These are phyloP conservation scores for Riparia riparia DNA, from an alignment of 2,113 vertebrate genomes.

Conservation along the genomic window DNA sequence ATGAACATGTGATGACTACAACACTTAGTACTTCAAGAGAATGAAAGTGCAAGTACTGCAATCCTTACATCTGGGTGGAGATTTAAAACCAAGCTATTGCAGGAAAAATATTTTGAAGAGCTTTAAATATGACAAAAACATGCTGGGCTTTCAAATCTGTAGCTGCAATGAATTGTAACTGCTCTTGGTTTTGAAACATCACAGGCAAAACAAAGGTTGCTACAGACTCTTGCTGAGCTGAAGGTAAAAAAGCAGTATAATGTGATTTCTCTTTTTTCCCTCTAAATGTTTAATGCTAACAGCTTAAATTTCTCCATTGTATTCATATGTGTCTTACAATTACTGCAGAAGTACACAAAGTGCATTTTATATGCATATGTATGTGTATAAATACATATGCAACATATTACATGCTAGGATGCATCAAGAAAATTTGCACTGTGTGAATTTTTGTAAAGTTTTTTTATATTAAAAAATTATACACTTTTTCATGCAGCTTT, in stretches of 20 bases:
- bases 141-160: neutral
- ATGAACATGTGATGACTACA: slow-evolving; percentile 59
- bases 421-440: neutral
- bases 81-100: slow-evolving; percentile 21
- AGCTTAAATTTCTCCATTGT: neutral
- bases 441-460: neutral
- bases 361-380: neutral
- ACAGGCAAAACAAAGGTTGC: neutral
- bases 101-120: slow-evolving; percentile 55
- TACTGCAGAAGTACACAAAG: neutral
- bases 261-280: neutral
- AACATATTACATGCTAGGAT: neutral
- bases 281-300: neutral
- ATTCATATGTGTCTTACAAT: neutral
- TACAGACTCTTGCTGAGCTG: neutral
- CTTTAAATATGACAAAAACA: slow-evolving; percentile 14
- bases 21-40: slow-evolving; percentile 39
- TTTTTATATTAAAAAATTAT: no score
- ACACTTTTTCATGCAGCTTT: no score
- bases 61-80: neutral
- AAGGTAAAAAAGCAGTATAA: neutral
- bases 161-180: neutral
- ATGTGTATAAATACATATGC: neutral
- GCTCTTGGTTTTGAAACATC: neutral
- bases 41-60: slow-evolving; percentile 28